Conservation (phyloP, 2,113 vertebrate species). For the Quiscalus mexicanus region DNA sequence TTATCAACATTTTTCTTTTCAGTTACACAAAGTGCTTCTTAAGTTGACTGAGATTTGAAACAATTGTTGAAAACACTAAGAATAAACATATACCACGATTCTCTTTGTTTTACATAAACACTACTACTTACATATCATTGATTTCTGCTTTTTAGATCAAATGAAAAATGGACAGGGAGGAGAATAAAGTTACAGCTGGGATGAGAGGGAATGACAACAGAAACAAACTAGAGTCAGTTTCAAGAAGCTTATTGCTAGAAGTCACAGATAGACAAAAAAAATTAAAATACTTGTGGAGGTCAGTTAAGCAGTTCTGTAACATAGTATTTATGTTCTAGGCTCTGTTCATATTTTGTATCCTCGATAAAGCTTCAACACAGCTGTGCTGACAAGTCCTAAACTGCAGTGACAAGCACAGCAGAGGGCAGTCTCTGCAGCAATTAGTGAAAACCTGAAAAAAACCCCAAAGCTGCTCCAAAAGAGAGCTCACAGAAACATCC, state of each 20-base stretch:
- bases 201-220: not conserved
- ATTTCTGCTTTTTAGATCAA: not conserved
- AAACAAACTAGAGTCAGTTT: not conserved
- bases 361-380: not conserved
- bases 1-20: not conserved
- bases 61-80: not conserved
- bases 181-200: not conserved
- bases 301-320: not conserved
- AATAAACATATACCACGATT: not conserved
- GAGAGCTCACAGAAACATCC: not conserved
- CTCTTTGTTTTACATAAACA: not conserved
- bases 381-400: not conserved
- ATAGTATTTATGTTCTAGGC: not conserved
- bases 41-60: not conserved
- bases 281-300: not conserved
- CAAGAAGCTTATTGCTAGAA: not conserved
- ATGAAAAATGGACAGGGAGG: not conserved
- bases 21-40: not conserved
- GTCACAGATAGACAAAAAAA: not conserved
- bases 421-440: conserved; percentile 19
- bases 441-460: not conserved
- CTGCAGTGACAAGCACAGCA: not conserved
- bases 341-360: not conserved
- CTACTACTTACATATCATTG: not conserved
- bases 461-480: not conserved